Base-by-base conservation (phyloP, 2,888 invertebrate genomes). In the Nineta flava region DNA sequence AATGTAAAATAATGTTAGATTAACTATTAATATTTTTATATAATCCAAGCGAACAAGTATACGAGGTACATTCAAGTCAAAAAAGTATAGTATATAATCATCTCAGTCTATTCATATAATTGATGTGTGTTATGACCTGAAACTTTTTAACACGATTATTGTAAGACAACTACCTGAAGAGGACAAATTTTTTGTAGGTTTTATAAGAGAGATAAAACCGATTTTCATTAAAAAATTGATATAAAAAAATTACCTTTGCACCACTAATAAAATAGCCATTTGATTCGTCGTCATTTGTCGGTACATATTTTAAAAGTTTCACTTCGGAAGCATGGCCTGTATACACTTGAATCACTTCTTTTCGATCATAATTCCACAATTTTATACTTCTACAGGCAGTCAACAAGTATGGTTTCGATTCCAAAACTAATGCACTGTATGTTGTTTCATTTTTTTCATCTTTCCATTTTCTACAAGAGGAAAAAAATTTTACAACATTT, bases 301-400 rank as follows among this genome's bases (percentile, higher is more conserved):
- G 55, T 9, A 66, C 51, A 53, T 66, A 65, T 48, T 62, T 61
- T 52, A 80, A 65, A 17, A 70, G 62, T 48, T 63, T 66, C 0
- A 82, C 68, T 57, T 75, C 72, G 32, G 73, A 72, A 16, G 74
- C 75, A 60, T 83, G 83, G 0, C 82, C 82, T 0, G 73, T 75
- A 58, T 77, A 83, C 2, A 72, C 75, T 60, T 74, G 73, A 38
- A 85, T 59, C 12, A 81, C 56, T 55, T 76, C 70, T 60, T 76
- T 73, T 1, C 67, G 73, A 9, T 69, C 62, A 26, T 79, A 61
- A 58, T 82, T 74, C 79, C 81, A 87, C 62, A 79, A 65, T 59
- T 75, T 76, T 35, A 83, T 77, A 48, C 59, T 63, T 58, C 61
- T 66, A 40, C 65, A 60, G 34, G 68, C 69, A 46, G 66, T 65